phyloP scores from a whole-genome alignment of 2,797 vertebrate species.

The Psittacula derbiana region DNA sequence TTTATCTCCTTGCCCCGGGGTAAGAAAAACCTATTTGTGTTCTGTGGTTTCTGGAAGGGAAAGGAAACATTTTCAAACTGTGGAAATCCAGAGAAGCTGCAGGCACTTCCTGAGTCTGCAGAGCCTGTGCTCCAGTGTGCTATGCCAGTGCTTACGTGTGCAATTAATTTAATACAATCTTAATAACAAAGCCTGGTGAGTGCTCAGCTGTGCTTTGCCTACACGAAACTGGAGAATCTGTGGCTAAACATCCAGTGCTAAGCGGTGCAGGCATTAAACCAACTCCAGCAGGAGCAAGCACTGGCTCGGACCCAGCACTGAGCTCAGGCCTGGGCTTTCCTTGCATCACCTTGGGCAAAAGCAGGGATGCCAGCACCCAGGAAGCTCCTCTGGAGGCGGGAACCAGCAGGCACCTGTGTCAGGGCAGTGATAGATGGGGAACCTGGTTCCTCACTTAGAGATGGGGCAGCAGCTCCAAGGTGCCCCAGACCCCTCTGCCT shows the following conservation, averaged over 20 bases:
- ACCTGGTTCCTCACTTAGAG: fast-evolving
- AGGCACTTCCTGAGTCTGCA: background rate
- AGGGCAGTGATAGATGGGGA: fast-evolving
- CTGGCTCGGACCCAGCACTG: fast-evolving
- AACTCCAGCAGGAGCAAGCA: fast-evolving
- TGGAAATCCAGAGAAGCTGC: background rate
- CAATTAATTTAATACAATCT: background rate
- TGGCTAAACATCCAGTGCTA: background rate
- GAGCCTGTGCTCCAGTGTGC: background rate
- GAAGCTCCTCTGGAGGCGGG: background rate
- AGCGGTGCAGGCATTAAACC: background rate
- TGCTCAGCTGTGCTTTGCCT: background rate
- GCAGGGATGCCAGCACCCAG: fast-evolving
- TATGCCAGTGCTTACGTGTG: background rate
- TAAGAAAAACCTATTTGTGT: background rate
- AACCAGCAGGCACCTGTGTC: fast-evolving
- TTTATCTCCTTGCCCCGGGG: background rate
- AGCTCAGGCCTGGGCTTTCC: background rate
- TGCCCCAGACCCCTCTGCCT: background rate
- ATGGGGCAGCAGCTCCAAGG: background rate
- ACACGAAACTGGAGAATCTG: background rate
- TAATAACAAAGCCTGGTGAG: background rate
- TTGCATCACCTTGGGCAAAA: background rate
- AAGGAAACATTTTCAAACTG: background rate
- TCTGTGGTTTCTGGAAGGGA: background rate